Percentiles rank a stretch among this genome's conserved stretches.
Evolutionary conservation across 2,113 vertebrate species (phyloP).

Genomic region (Notothenia coriiceps): DNA sequence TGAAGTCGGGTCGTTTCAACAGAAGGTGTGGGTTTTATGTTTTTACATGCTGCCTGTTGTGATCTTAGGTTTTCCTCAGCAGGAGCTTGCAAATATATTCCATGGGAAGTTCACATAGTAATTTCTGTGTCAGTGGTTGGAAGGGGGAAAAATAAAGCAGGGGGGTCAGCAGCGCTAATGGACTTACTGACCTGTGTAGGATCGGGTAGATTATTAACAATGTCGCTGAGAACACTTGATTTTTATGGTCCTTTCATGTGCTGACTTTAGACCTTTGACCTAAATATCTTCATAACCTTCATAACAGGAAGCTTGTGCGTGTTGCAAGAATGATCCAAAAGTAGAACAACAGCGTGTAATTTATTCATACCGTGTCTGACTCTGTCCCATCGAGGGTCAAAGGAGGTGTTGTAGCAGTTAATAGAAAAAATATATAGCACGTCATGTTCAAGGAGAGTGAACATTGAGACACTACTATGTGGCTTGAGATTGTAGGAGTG

Average conservation of each 20-base stretch:
- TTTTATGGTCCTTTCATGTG: slow-evolving; percentile 60
- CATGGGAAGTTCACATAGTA: slow-evolving; percentile 47
- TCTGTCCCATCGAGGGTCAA: slow-evolving; percentile 3
- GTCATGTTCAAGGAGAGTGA: not conserved
- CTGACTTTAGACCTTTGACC: slow-evolving; percentile 79
- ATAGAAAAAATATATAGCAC: not conserved
- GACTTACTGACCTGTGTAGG: slow-evolving; percentile 63
- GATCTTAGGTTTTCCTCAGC: slow-evolving; percentile 37
- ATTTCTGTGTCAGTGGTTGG: slow-evolving; percentile 42
- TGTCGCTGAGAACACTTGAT: slow-evolving; percentile 41
- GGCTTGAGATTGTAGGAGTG: not conserved
- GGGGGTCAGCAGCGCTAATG: slow-evolving; percentile 66
- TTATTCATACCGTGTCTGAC: not conserved
- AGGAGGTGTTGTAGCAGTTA: not conserved
- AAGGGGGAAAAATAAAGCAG: slow-evolving; percentile 13
- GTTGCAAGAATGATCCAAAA: not conserved
- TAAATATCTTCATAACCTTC: slow-evolving; percentile 64
- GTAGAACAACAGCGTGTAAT: not conserved
- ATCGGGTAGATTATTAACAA: slow-evolving; percentile 80
- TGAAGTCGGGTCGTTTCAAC: not conserved
- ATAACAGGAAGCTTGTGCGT: slow-evolving; percentile 25
- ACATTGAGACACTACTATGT: not conserved
- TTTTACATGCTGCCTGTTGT: slow-evolving; percentile 40
- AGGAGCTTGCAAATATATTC: slow-evolving; percentile 45
- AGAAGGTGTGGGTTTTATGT: slow-evolving; percentile 45